Evolutionary conservation across 2,797 vertebrate genomes (phyloP).

Genomic region (Muscicapa comitata): DNA sequence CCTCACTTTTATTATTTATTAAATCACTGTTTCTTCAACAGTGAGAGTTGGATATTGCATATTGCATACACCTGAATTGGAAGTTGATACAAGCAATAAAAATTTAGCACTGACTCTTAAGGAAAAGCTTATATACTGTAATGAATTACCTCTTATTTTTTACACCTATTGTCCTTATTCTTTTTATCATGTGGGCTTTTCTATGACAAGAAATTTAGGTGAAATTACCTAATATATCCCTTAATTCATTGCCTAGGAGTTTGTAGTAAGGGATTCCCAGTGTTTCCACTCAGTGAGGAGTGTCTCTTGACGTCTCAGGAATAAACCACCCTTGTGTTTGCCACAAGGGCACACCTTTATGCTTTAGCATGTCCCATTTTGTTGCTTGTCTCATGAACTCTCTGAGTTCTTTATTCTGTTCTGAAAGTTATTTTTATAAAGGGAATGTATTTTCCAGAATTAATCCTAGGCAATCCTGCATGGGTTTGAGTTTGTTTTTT

Average conservation of each 20-base stretch:
- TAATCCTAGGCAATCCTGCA: background rate
- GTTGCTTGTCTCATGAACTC: background rate
- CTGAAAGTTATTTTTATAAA: background rate
- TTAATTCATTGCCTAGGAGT: background rate
- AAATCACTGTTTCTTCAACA: background rate
- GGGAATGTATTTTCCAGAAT: background rate
- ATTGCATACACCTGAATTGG: background rate
- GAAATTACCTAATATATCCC: background rate
- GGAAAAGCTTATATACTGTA: background rate
- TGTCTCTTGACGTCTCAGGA: background rate
- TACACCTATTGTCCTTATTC: background rate
- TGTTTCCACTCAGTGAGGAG: rapidly evolving
- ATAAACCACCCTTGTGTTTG: background rate
- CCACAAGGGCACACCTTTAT: background rate
- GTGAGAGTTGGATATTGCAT: background rate
- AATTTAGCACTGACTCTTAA: background rate
- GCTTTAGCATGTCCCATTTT: background rate
- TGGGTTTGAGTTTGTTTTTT: background rate
- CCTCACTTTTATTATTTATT: background rate
- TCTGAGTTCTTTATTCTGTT: background rate
- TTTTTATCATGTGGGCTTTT: background rate
- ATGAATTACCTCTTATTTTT: background rate
- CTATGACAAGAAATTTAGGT: background rate
- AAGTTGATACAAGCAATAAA: background rate
- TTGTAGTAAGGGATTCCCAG: background rate